phyloP scores from a whole-genome alignment of 2,797 vertebrate genomes.

The Paedocypris micromegethes region DNA sequence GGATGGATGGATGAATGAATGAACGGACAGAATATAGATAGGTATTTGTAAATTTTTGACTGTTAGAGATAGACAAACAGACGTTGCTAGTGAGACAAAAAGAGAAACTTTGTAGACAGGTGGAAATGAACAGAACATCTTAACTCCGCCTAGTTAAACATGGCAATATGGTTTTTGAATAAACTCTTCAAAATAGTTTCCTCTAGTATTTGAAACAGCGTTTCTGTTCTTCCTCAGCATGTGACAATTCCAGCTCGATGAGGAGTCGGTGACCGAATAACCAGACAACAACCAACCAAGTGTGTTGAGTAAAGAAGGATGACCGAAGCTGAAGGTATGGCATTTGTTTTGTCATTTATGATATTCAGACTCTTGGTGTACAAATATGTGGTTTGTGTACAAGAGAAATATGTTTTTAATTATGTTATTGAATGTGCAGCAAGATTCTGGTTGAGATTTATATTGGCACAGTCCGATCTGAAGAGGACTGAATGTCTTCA shows the following conservation, averaged over 20 bases:
- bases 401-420: background rate
- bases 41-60: too few relatives aligned
- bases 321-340: conserved; percentile 64
- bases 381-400: too few relatives aligned
- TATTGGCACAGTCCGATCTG: background rate
- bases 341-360: conserved; percentile 4
- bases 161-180: too few relatives aligned
- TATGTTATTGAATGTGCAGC: background rate
- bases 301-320: conserved; percentile 56
- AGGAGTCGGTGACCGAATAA: conserved; percentile 55
- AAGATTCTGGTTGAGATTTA: background rate
- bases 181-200: too few relatives aligned
- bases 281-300: conserved; percentile 43
- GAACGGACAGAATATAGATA: too few relatives aligned
- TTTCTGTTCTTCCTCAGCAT: conserved; percentile 56
- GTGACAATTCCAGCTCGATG: conserved; percentile 61
- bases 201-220: too few relatives aligned
- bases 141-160: too few relatives aligned
- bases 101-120: too few relatives aligned
- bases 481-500: conserved; percentile 8
- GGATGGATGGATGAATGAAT: too few relatives aligned
- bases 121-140: too few relatives aligned
- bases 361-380: background rate
- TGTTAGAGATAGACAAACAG: too few relatives aligned
- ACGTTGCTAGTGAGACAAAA: too few relatives aligned